Evolutionary conservation across 1,140 invertebrate species (phyloP), one percentile per base, ranked within the genome.

Genomic region (Wiebesia pumilae): DNA sequence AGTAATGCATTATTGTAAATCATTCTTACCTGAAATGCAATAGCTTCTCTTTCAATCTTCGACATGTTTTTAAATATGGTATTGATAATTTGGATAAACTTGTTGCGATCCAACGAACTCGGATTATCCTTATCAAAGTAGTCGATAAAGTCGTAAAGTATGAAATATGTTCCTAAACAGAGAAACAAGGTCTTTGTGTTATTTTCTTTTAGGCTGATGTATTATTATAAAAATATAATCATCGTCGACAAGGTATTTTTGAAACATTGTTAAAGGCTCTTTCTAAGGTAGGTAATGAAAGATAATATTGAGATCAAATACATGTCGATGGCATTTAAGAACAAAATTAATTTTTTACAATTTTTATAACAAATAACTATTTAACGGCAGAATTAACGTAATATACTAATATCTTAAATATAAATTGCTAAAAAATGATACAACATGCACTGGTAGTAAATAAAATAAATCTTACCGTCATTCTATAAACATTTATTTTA

Each of bases 71-170:
- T 97, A 94, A 98, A 98, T 90, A 98, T 97, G 38, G 96, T 97
- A 92, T 97, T 96, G 91, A 98, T 96, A 88, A 98, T 98, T 87
- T 97, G 96, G 81, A 97, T 93, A 92, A 97, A 98, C 91, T 97
- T 97, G 87, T 97, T 97, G 83, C 97, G 94, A 86, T 96, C 95
- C 87, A 98, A 93, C 89, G 96, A 96, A 90, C 96, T 97, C 2
- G 97, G 95, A 54, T 96, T 95, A 91, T 98, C 97, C 91, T 97
- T 98, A 92, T 97, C 96, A 89, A 98, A 98, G 93, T 97, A 97
- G 91, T 97, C 97, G 89, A 97, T 96, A 93, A 98, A 98, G 93
- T 98, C 97, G 95, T 98, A 98, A 51, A 98, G 94, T 89, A 98
- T 95, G 93, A 98, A 98, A 93, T 98, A 98, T 3, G 97, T 98